A percentile compares a stretch with the other conserved stretches of the same genome.
Evolutionary conservation across 2,888 invertebrate genomes (phyloP).

Genomic region (Zaprionus obscuricornis): DNA sequence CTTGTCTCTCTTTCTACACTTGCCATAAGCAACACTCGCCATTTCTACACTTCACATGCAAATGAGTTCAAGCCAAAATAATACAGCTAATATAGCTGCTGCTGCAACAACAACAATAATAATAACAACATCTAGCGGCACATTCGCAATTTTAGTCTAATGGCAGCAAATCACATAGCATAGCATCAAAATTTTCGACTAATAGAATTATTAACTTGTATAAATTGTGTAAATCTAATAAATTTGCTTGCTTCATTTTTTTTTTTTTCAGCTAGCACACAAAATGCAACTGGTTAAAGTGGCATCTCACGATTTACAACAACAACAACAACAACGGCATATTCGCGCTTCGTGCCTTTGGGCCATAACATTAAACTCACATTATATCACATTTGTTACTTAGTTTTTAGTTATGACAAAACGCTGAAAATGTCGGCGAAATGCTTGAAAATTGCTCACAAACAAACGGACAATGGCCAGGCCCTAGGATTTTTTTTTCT

Average conservation of each 20-base stretch:
- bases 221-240: too few relatives aligned
- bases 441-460: too few relatives aligned
- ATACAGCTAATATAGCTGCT: too few relatives aligned
- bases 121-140: too few relatives aligned
- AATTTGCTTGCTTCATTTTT: too few relatives aligned
- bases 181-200: background rate
- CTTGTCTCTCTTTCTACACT: too few relatives aligned
- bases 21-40: too few relatives aligned
- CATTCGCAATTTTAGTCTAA: conserved; percentile 23
- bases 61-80: conserved; percentile 39
- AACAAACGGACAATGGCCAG: too few relatives aligned
- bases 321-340: background rate
- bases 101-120: too few relatives aligned
- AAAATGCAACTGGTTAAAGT: background rate
- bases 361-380: conserved; percentile 36
- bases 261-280: too few relatives aligned
- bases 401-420: conserved; percentile 21
- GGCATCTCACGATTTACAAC: conserved; percentile 27
- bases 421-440: too few relatives aligned
- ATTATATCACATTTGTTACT: conserved; percentile 39
- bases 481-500: conserved; percentile 15
- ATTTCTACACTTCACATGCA: conserved; percentile 42
- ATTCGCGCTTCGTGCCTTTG: conserved; percentile 8
- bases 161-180: conserved; percentile 25
- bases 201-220: conserved; percentile 47